These are phyloP conservation scores for Chouioia cunea DNA, from an alignment of 2,888 invertebrate species.

Conservation along the genomic window DNA sequence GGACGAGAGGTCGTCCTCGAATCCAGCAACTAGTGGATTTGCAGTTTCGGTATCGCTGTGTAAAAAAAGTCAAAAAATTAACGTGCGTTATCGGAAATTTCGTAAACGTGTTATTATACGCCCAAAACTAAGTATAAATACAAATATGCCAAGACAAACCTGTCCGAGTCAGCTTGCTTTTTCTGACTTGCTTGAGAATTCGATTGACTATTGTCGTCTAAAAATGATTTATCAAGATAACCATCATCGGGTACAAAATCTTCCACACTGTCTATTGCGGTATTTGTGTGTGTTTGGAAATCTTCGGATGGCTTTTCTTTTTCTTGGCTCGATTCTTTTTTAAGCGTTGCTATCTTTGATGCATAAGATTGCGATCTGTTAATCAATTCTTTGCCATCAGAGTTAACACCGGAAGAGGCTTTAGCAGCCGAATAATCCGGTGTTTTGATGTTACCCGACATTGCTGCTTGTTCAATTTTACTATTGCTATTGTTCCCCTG, in stretches of 20 bases:
- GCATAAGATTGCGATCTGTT: slow-evolving; percentile 58
- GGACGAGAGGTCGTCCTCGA: slow-evolving; percentile 86
- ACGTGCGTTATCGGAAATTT: too few species aligned
- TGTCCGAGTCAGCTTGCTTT: slow-evolving; percentile 71
- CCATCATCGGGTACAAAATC: slow-evolving; percentile 82
- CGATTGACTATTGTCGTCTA: slow-evolving; percentile 75
- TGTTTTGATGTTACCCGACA: slow-evolving; percentile 20
- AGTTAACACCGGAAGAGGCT: slow-evolving; percentile 42
- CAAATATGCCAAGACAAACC: slow-evolving; percentile 63
- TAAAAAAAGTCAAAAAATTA: too few species aligned
- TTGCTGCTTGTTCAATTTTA: slow-evolving; percentile 18
- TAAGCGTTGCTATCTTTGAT: slow-evolving; percentile 63
- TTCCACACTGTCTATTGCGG: slow-evolving; percentile 73
- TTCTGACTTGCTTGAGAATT: slow-evolving; percentile 66
- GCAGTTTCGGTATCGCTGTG: slow-evolving; percentile 78
- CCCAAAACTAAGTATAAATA: not conserved
- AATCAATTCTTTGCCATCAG: slow-evolving; percentile 54
- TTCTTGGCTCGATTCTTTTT: slow-evolving; percentile 60
- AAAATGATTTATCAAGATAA: slow-evolving; percentile 80
- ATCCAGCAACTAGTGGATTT: slow-evolving; percentile 86
- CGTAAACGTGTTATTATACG: too few species aligned
- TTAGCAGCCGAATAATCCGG: slow-evolving; percentile 37
- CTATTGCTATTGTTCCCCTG: slow-evolving; percentile 1
- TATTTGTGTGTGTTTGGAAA: slow-evolving; percentile 45
- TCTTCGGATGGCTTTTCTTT: slow-evolving; percentile 54